These are phyloP conservation scores for Scartelaos histophorus DNA, from an alignment of 2,113 vertebrate genomes.

Conservation along the genomic window DNA sequence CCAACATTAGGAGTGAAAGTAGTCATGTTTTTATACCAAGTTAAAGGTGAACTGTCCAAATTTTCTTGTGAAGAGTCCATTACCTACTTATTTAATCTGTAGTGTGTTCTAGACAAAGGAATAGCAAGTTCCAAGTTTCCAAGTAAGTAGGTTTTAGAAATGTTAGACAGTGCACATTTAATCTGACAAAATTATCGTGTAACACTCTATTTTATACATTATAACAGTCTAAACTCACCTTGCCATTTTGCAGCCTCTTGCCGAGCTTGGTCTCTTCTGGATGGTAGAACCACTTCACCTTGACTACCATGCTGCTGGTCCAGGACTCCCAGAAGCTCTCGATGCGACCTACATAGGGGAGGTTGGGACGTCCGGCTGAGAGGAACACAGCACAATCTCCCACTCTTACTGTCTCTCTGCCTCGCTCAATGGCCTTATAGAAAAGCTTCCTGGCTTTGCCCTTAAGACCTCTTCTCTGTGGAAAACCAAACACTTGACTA, in stretches of 20 bases:
- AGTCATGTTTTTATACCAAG: too few relatives aligned
- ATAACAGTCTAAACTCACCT: constrained; percentile 74
- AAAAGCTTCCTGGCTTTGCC: constrained; percentile 95
- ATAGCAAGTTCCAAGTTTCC: too few relatives aligned
- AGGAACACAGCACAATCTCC: constrained; percentile 98
- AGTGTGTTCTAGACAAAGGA: too few relatives aligned
- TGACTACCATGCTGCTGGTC: constrained; percentile 97
- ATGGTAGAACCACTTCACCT: constrained; percentile 99
- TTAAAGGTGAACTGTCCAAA: too few relatives aligned
- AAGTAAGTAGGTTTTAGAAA: too few relatives aligned
- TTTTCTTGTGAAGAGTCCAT: too few relatives aligned
- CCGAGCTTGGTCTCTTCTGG: constrained; percentile 95
- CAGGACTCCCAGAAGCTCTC: constrained; percentile 98
- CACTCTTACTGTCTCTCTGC: constrained; percentile 88
- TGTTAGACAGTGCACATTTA: too few relatives aligned
- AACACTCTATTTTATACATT: not conserved
- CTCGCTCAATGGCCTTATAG: constrained; percentile 95
- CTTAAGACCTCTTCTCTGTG: constrained; percentile 93
- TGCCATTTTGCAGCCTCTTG: constrained; percentile 91
- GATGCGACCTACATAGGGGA: constrained; percentile 95
- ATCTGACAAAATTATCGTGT: too few relatives aligned
- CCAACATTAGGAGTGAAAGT: not conserved
- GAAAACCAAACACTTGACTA: constrained; percentile 32
- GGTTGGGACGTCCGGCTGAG: constrained; percentile 89
- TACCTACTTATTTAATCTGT: too few relatives aligned